Evolutionary conservation across 1,140 invertebrate species (phyloP).

Genomic region (Drosophila willistoni): DNA sequence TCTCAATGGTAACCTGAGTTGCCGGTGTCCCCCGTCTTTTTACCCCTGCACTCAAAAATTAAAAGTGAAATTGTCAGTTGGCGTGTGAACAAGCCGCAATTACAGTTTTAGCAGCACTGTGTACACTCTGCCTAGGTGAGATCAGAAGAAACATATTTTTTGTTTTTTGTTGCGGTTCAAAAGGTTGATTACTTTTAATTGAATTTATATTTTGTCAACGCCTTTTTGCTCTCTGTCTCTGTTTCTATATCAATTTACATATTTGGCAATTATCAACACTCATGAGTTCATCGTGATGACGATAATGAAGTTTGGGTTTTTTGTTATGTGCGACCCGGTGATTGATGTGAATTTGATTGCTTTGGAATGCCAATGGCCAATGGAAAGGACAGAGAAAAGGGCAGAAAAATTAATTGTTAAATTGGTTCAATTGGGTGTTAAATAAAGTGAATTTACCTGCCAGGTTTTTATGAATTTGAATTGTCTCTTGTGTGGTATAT

Average conservation of each 20-base stretch:
- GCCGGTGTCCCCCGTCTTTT: neutral
- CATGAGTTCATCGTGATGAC: slow-evolving; percentile 26
- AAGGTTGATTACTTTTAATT: slow-evolving; percentile 66
- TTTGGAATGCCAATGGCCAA: neutral
- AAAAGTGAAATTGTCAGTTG: slow-evolving; percentile 76
- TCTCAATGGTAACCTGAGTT: slow-evolving; percentile 56
- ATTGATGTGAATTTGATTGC: slow-evolving; percentile 62
- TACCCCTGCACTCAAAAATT: slow-evolving; percentile 22
- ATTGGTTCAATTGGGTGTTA: slow-evolving; percentile 41
- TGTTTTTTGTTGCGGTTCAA: slow-evolving; percentile 42
- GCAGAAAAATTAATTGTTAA: slow-evolving; percentile 30
- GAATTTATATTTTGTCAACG: slow-evolving; percentile 50
- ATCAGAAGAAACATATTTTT: slow-evolving; percentile 37
- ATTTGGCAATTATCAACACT: slow-evolving; percentile 66
- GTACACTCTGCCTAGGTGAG: slow-evolving; percentile 25
- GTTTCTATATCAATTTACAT: slow-evolving; percentile 54
- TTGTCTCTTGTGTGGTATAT: slow-evolving; percentile 7
- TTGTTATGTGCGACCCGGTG: slow-evolving; percentile 7
- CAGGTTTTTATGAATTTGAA: neutral
- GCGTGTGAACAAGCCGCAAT: slow-evolving; percentile 59
- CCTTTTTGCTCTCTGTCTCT: neutral
- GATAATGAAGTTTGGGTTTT: slow-evolving; percentile 12
- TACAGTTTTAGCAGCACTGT: slow-evolving; percentile 58
- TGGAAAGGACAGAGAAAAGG: slow-evolving; percentile 6
- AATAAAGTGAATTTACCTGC: slow-evolving; percentile 32